Evolutionary conservation across 2,888 invertebrate species (phyloP).

Genomic region (Exocentrus adspersus): DNA sequence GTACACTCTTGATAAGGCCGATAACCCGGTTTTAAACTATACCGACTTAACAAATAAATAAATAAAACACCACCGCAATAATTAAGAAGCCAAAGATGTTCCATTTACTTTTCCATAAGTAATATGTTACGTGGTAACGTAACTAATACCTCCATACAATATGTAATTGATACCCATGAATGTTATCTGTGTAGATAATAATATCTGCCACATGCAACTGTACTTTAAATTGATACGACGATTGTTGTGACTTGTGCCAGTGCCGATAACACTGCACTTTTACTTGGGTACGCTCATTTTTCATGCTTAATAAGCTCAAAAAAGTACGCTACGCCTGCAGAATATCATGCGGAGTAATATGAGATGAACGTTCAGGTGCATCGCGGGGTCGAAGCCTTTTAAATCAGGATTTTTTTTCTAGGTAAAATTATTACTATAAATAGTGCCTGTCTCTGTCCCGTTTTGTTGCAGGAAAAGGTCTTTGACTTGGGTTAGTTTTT

Average conservation of each 20-base stretch:
- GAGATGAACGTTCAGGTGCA: conserved; percentile 18
- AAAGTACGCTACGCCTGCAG: conserved; percentile 3
- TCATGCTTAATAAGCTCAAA: conserved; percentile 9
- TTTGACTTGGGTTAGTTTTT: no score
- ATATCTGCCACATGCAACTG: neutral
- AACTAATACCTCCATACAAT: neutral
- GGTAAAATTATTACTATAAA: no score
- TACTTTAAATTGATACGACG: conserved; percentile 32
- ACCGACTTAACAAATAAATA: no score
- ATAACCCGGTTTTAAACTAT: no score
- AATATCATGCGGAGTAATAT: conserved; percentile 15
- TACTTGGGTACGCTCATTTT: conserved; percentile 14
- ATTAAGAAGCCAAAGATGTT: neutral
- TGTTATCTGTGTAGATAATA: conserved; percentile 12
- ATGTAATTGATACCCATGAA: conserved; percentile 22
- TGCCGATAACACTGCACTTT: conserved; percentile 33
- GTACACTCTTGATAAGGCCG: no score
- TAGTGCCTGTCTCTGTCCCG: no score
- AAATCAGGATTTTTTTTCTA: conserved; percentile 9
- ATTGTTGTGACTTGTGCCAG: conserved; percentile 42
- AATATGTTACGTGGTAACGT: no score
- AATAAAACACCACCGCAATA: no score
- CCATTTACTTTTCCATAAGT: neutral
- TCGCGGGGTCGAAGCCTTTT: conserved; percentile 16
- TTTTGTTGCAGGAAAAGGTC: no score